Base-by-base conservation (phyloP, 2,888 invertebrate species). In the Himalopsyche tibetana region DNA sequence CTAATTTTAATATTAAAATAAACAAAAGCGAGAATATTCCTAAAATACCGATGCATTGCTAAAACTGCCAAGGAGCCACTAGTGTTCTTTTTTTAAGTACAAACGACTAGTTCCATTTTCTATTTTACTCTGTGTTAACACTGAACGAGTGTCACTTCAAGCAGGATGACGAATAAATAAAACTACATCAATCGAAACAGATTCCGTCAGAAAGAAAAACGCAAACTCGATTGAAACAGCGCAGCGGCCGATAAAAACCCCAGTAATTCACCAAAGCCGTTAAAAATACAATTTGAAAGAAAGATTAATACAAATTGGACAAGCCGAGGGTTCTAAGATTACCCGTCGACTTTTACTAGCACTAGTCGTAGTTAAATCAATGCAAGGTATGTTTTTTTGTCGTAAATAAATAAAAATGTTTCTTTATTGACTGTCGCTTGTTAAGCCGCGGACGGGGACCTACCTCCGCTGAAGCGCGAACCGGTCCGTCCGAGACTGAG, bases 81-180 rank as follows among this genome's bases (percentile, higher is more conserved):
- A 86, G 83, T 79, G 81, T 84, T 84, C 36, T 83, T 28, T 80
- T 51, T 86, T 87, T 88, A 88, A 88, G 88, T 88, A 88, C 88
- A 88, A 88, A 87, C 88, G 88, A 88, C 88, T 88, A 87, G 88
- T 85, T 88, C 84, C 86, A 87, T 82, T 80, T 81, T 85, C 36
- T 38, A 74, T 74, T 36, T 82, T 86, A 86, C 83, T 38, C n/a
- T 80, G 56, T 51, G 80, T 80, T 28, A n/a, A 83, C 63, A 83
- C 45, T 2, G 40, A 55, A 63, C 28, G 15, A 19, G 28, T 19
- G 36, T 74, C 15, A 5, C 36, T 36, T 36, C 36, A 74, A 74
- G 74, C 74, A 5, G 36, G 51, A 28, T 38, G 19, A 36, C 5
- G 51, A 51, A 51, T 51, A 81, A 45, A 81, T 81, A 81, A 81